Evolutionary conservation across 2,797 vertebrate species (phyloP).

Genomic region (Amphiprion clarkii): DNA sequence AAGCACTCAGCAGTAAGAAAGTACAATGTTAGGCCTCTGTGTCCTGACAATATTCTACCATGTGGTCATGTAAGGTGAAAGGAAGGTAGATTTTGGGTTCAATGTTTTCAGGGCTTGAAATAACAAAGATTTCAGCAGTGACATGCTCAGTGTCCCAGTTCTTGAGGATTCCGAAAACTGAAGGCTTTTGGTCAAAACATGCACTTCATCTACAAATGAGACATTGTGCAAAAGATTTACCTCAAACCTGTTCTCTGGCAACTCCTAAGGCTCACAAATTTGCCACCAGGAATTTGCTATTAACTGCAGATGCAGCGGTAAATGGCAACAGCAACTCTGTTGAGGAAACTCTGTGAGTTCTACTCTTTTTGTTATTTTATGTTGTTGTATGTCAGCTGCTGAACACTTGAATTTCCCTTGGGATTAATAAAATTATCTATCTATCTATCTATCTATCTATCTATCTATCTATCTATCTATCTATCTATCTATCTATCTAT

Average conservation of each 20-base stretch:
- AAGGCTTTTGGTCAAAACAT: slow-evolving; percentile 4
- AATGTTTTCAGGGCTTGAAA: not conserved
- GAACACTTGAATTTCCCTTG: too few relatives aligned
- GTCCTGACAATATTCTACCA: not conserved
- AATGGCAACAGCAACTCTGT: not conserved
- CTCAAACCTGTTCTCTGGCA: not conserved
- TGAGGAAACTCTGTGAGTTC: not conserved
- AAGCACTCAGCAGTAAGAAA: not conserved
- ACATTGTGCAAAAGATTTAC: slow-evolving; percentile 3
- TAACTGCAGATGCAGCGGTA: not conserved
- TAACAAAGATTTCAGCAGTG: not conserved
- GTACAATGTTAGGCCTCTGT: not conserved
- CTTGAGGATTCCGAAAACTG: not conserved
- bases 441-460: too few relatives aligned
- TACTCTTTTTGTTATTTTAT: too few relatives aligned
- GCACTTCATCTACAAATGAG: slow-evolving; percentile 6
- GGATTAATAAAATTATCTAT: too few relatives aligned
- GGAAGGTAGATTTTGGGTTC: too few relatives aligned
- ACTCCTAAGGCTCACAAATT: not conserved
- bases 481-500: too few relatives aligned
- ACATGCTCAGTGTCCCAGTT: not conserved
- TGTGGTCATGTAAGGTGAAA: not conserved
- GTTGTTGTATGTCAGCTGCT: too few relatives aligned
- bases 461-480: too few relatives aligned
- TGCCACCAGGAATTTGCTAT: not conserved